phyloP scores from a whole-genome alignment of 2,888 invertebrate genomes.

The Campopleginae sp. region DNA sequence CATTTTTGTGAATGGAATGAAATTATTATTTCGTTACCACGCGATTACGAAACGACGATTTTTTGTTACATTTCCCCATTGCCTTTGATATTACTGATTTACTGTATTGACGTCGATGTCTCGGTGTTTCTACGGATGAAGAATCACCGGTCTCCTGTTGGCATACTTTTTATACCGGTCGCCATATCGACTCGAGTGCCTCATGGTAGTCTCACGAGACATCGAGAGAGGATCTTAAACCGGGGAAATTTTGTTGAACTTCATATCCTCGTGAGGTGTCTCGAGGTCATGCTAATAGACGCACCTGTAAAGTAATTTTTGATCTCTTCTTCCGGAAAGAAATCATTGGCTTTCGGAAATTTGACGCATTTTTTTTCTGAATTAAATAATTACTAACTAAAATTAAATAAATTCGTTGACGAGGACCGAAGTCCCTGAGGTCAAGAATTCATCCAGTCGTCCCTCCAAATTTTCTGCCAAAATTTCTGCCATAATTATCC shows the following conservation, averaged over 20 bases:
- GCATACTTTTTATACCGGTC: slow-evolving; percentile 46
- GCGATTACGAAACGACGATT: background rate
- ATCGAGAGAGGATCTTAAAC: slow-evolving; percentile 21
- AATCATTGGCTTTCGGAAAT: background rate
- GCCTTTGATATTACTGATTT: background rate
- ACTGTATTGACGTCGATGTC: background rate
- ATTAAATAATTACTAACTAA: background rate
- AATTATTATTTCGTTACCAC: background rate
- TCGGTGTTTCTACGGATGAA: background rate
- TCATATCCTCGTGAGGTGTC: slow-evolving; percentile 3
- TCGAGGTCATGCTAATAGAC: background rate
- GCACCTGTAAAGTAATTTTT: background rate
- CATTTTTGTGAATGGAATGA: too few species aligned
- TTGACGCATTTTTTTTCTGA: too few species aligned
- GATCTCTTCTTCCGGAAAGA: background rate
- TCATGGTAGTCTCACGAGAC: background rate
- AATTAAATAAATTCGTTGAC: too few species aligned
- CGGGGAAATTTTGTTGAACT: slow-evolving; percentile 9
- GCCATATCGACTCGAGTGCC: slow-evolving; percentile 7
- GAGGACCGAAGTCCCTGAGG: background rate
- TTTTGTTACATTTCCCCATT: background rate
- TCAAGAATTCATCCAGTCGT: background rate
- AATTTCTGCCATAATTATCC: too few species aligned
- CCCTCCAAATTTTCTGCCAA: too few species aligned
- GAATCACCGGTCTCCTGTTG: slow-evolving; percentile 35